Evolutionary conservation across 1,140 invertebrate species (phyloP).

Genomic region (Lucilia sericata): DNA sequence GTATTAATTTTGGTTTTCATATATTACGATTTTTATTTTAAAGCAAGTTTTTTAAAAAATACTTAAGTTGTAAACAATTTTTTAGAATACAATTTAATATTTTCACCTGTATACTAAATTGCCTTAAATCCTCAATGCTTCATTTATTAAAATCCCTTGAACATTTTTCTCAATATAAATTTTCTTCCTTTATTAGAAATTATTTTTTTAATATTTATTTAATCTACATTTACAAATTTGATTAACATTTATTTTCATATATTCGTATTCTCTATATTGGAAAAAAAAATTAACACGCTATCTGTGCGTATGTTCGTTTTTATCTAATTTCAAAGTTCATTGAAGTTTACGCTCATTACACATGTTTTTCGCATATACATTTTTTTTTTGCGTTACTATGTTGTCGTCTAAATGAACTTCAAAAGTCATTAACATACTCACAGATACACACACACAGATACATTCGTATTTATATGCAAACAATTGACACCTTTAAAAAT

Average conservation of each 20-base stretch:
- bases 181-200: no score
- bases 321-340: slow-evolving; percentile 49
- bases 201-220: slow-evolving; percentile 13
- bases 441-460: not conserved
- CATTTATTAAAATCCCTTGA: not conserved
- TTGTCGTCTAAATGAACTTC: not conserved
- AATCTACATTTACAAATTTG: not conserved
- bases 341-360: slow-evolving; percentile 45
- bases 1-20: no score
- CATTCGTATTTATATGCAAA: slow-evolving; percentile 17
- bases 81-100: no score
- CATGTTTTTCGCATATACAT: slow-evolving; percentile 8
- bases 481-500: slow-evolving; percentile 37
- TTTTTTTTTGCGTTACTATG: not conserved
- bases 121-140: not conserved
- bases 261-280: not conserved
- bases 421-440: slow-evolving; percentile 7
- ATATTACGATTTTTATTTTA: no score
- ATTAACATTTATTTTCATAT: not conserved
- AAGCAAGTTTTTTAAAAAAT: no score
- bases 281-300: no score
- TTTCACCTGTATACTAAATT: no score
- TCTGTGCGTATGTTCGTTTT: not conserved
- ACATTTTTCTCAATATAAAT: not conserved
- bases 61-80: no score